Conservation (phyloP, 1,140 invertebrate genomes). For the Meloidogyne chitwoodi region DNA sequence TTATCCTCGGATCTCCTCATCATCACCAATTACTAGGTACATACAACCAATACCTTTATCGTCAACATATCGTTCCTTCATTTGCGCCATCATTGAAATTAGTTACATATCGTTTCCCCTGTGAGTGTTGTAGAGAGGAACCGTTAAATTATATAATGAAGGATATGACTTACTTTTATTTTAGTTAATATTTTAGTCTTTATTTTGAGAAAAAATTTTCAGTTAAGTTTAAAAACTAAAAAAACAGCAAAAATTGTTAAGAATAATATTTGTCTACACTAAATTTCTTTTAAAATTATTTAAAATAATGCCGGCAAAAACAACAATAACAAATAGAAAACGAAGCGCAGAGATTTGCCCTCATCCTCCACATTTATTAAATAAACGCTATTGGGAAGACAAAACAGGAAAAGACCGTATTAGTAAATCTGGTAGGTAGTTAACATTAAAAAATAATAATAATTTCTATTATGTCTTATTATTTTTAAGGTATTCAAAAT, state of each 20-base stretch:
- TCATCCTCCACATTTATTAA: slow-evolving; percentile 14
- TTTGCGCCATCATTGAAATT: neutral
- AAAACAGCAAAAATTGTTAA: no score
- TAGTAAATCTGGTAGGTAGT: neutral
- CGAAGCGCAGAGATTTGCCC: slow-evolving; percentile 6
- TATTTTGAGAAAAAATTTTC: neutral
- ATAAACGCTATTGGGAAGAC: slow-evolving; percentile 20
- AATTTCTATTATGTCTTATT: no score
- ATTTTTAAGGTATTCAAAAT: neutral
- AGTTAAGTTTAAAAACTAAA: no score
- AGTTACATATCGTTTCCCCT: neutral
- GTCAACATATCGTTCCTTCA: neutral
- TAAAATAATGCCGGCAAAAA: neutral
- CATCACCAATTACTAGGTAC: neutral
- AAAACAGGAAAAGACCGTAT: neutral
- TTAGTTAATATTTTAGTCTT: neutral
- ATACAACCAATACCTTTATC: no score
- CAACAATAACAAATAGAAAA: neutral
- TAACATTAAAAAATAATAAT: neutral
- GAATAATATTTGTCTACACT: no score
- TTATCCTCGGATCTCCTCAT: neutral
- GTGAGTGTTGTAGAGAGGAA: neutral
- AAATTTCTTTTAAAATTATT: no score
- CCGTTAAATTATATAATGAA: neutral
- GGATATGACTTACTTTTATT: neutral